Percentiles rank a stretch among this genome's conserved stretches.
phyloP scores from a whole-genome alignment of 1,140 invertebrate species.

The Mizuhopecten yessoensis region DNA sequence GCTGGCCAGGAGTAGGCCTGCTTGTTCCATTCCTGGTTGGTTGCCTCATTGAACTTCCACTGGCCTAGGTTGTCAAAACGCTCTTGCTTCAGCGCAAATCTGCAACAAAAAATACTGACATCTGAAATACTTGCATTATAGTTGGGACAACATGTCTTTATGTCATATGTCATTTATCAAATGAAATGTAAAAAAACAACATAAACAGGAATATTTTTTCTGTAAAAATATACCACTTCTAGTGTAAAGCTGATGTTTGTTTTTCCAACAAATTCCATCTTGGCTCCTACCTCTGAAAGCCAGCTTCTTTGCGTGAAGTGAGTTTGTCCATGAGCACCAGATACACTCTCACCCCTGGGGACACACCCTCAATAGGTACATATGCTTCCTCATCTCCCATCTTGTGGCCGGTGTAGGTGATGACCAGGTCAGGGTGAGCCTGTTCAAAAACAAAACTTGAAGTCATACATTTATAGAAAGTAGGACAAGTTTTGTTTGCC shows the following conservation, averaged over 20 bases:
- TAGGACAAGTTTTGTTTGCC: no score
- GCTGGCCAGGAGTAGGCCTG: slow-evolving; percentile 82
- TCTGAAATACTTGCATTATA: no score
- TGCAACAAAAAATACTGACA: slow-evolving; percentile 59
- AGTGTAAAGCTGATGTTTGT: no score
- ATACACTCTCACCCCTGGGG: slow-evolving; percentile 69
- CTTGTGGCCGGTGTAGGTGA: slow-evolving; percentile 79
- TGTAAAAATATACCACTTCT: no score
- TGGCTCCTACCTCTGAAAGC: slow-evolving; percentile 73
- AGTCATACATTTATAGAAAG: no score
- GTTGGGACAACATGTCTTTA: no score
- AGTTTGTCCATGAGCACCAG: slow-evolving; percentile 72
- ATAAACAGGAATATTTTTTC: no score
- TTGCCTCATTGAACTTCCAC: slow-evolving; percentile 81
- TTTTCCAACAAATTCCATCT: no score
- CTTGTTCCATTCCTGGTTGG: slow-evolving; percentile 82
- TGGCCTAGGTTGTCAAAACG: slow-evolving; percentile 82
- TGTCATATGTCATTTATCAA: no score
- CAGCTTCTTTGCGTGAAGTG: slow-evolving; percentile 68
- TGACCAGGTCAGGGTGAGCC: slow-evolving; percentile 75
- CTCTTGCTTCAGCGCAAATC: slow-evolving; percentile 83
- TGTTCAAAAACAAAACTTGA: slow-evolving; percentile 61
- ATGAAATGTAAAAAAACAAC: no score
- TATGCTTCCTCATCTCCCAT: slow-evolving; percentile 70
- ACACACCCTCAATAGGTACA: slow-evolving; percentile 62